phyloP scores from a whole-genome alignment of 2,797 vertebrate species.

The Anguilla obscura region DNA sequence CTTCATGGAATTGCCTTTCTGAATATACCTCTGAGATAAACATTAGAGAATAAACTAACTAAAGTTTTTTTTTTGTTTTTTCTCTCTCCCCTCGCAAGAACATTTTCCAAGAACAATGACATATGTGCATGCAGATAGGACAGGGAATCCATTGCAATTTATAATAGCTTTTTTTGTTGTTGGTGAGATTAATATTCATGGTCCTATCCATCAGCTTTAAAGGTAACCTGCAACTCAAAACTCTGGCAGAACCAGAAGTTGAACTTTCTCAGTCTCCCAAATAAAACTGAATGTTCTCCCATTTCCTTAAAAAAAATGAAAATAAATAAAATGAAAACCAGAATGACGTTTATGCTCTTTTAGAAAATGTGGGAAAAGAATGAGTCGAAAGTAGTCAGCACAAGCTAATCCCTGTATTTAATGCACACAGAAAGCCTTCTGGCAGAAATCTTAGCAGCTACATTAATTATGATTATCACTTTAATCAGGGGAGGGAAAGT shows the following conservation, averaged over 20 bases:
- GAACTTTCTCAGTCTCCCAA: slow-evolving; percentile 43
- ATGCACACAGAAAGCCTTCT: slow-evolving; percentile 62
- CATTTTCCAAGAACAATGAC: not conserved
- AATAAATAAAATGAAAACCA: slow-evolving; percentile 49
- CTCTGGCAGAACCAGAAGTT: slow-evolving; percentile 35
- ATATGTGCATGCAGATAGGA: not conserved
- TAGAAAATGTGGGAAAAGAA: slow-evolving; percentile 46
- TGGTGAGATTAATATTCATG: not conserved
- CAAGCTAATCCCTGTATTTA: slow-evolving; percentile 62
- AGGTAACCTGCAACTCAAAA: slow-evolving; percentile 42
- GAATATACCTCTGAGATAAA: not conserved
- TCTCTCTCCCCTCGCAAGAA: not conserved
- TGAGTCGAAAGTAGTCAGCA: slow-evolving; percentile 50
- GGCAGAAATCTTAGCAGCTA: slow-evolving; percentile 54
- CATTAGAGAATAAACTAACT: not conserved
- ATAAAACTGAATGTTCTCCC: not conserved
- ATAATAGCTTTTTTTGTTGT: not conserved
- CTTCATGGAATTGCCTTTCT: not conserved
- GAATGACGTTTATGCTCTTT: slow-evolving; percentile 60
- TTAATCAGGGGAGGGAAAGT: slow-evolving; percentile 55
- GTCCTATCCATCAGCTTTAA: slow-evolving; percentile 50
- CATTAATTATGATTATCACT: slow-evolving; percentile 64
- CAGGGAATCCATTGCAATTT: not conserved
- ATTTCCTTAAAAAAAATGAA: slow-evolving; percentile 44
- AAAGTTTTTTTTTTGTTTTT: not conserved